A percentile compares a stretch with the other conserved stretches of the same genome.
phyloP scores from a whole-genome alignment of 2,113 vertebrate species.

The Paradoxurus hermaphroditus region DNA sequence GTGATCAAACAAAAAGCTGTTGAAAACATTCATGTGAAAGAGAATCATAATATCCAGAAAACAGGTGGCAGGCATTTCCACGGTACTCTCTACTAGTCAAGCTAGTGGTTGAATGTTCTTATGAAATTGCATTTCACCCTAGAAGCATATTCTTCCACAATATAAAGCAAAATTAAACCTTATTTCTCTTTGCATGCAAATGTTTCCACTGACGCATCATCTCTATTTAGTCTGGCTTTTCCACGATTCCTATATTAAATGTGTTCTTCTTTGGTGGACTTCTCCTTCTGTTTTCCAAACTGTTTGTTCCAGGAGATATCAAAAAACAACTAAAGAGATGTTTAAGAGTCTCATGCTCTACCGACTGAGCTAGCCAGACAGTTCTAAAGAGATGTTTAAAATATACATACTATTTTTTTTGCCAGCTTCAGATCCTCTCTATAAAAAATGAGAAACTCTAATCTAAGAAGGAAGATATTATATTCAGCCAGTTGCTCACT shows the following conservation, averaged over 20 bases:
- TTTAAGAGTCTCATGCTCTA: slow-evolving; percentile 86
- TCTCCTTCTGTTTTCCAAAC: neutral
- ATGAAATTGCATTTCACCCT: neutral
- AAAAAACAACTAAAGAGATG: neutral
- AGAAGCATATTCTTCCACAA: neutral
- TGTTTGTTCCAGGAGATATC: neutral
- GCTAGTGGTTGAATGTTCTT: neutral
- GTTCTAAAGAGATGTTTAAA: neutral
- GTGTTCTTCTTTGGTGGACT: neutral
- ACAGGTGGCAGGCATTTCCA: neutral
- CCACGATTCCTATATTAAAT: neutral
- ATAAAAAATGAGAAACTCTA: neutral
- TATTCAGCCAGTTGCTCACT: neutral
- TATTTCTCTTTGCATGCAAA: neutral
- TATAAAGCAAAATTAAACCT: neutral
- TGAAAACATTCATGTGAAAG: neutral
- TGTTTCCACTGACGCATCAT: neutral
- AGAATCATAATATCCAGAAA: neutral
- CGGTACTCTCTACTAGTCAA: neutral
- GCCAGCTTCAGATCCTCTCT: neutral
- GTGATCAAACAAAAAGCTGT: neutral
- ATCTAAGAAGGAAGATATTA: neutral
- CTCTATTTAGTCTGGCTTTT: neutral
- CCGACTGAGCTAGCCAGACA: slow-evolving; percentile 86
- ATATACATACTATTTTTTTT: neutral